A percentile compares a stretch with the other conserved stretches of the same genome.
These are phyloP conservation scores for Meriones unguiculatus DNA, from an alignment of 2,113 vertebrate species.

Conservation along the genomic window DNA sequence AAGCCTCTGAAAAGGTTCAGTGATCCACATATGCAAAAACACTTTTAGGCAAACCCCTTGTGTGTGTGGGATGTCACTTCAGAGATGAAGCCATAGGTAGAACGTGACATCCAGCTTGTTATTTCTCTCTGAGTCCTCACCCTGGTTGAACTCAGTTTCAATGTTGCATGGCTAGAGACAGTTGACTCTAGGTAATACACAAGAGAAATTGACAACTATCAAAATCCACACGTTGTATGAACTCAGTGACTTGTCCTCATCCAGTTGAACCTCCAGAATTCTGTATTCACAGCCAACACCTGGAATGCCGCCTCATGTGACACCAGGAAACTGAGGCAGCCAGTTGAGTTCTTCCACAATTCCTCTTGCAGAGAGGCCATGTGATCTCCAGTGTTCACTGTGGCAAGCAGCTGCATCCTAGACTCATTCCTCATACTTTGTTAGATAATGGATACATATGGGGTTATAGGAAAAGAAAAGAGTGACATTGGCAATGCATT, in stretches of 20 bases:
- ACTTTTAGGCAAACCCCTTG: rapidly evolving
- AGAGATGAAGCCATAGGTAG: neutral
- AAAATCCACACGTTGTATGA: neutral
- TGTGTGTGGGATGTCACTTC: too few species aligned
- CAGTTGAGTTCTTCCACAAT: neutral
- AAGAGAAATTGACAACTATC: neutral
- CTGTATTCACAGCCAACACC: rapidly evolving
- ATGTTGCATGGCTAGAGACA: too few species aligned
- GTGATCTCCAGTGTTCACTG: rapidly evolving
- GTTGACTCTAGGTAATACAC: neutral
- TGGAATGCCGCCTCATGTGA: too few species aligned
- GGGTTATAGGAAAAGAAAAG: rapidly evolving
- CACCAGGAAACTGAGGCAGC: neutral
- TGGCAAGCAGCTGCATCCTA: neutral
- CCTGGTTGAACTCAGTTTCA: neutral
- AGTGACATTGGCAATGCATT: rapidly evolving
- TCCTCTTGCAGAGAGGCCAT: neutral
- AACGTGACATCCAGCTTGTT: neutral
- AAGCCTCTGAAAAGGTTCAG: neutral
- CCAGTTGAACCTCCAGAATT: neutral
- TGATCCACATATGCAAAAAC: neutral
- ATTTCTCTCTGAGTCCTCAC: neutral
- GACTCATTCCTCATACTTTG: neutral
- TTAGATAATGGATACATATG: rapidly evolving
- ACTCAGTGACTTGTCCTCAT: neutral